phyloP scores from a whole-genome alignment of 2,797 vertebrate genomes.

The Allobates femoralis region DNA sequence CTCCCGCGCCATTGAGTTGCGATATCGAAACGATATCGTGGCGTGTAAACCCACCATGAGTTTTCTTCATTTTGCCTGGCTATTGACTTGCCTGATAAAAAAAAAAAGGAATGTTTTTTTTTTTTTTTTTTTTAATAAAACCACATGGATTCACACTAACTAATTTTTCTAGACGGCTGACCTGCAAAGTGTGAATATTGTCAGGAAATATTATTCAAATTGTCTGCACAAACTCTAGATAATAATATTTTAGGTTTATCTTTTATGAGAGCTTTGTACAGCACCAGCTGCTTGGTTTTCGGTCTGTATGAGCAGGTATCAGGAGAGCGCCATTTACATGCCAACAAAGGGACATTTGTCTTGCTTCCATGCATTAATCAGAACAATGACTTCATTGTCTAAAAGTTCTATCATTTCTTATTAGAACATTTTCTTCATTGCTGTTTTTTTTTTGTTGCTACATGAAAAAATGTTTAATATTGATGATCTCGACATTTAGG shows the following conservation, averaged over 20 bases:
- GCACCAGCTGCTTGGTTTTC: background rate
- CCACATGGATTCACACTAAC: background rate
- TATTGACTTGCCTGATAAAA: no score
- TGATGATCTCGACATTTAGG: background rate
- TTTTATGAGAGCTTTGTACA: background rate
- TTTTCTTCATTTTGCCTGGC: no score
- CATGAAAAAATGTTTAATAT: background rate
- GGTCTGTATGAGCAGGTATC: constrained; percentile 15
- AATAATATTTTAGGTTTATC: background rate
- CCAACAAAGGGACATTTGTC: constrained; percentile 27
- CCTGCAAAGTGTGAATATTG: no score
- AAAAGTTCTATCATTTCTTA: background rate
- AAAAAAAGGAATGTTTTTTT: background rate
- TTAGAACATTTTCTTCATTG: background rate
- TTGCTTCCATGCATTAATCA: background rate
- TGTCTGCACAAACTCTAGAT: background rate
- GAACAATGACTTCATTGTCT: constrained; percentile 29
- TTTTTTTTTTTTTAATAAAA: no score
- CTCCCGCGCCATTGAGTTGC: no score
- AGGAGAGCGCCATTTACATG: constrained; percentile 5
- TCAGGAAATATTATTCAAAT: background rate
- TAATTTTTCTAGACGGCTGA: background rate
- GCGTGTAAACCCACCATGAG: no score
- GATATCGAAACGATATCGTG: no score
- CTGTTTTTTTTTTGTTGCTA: background rate